These are phyloP conservation scores for Willowsia nigromaculata DNA, from an alignment of 2,888 invertebrate genomes.

Conservation along the genomic window DNA sequence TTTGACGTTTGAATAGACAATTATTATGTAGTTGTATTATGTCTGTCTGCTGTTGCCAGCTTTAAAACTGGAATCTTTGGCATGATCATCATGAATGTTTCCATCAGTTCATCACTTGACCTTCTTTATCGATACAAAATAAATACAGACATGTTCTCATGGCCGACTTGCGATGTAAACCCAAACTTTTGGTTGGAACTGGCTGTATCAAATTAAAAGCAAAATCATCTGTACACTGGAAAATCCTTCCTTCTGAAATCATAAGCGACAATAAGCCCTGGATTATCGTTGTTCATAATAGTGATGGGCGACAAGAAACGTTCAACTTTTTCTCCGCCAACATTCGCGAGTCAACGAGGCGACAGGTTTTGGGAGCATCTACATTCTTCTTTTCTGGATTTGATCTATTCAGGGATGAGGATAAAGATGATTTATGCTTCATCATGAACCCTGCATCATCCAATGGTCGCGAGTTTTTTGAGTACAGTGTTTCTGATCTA, in stretches of 20 bases:
- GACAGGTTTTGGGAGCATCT: constrained; percentile 47
- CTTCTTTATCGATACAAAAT: constrained; percentile 23
- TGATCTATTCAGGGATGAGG: background rate
- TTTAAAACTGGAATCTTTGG: background rate
- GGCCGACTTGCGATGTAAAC: constrained; percentile 52
- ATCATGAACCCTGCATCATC: background rate
- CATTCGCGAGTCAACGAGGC: background rate
- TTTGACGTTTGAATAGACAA: background rate
- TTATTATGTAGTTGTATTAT: background rate
- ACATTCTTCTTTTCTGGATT: constrained; percentile 51
- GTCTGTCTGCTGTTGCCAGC: background rate
- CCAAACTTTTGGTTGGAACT: constrained; percentile 32
- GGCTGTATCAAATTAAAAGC: constrained; percentile 48
- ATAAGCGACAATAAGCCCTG: constrained; percentile 16
- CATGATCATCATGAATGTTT: background rate
- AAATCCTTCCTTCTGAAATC: constrained; percentile 30
- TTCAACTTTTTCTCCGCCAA: constrained; percentile 11
- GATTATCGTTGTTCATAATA: constrained; percentile 26
- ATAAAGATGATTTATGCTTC: constrained; percentile 35
- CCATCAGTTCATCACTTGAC: background rate
- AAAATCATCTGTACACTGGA: constrained; percentile 46
- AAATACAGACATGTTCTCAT: constrained; percentile 52
- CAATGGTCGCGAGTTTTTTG: constrained; percentile 10
- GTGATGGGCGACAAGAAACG: background rate
- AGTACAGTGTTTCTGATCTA: background rate